Base-by-base conservation (phyloP, 1,140 invertebrate genomes). In the Oryzaephilus surinamensis region DNA sequence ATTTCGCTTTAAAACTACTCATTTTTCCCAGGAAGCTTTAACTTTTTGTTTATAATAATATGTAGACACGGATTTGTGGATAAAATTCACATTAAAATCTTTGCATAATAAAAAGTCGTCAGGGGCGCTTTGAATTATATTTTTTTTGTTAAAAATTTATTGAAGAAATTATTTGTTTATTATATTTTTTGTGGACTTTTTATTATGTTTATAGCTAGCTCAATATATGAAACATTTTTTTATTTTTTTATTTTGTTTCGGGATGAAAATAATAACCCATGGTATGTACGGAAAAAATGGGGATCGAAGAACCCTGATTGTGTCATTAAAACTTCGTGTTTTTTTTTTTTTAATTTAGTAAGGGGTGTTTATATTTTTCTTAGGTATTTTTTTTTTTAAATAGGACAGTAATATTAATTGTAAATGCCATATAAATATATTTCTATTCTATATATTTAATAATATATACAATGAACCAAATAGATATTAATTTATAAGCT, bases 241-340 rank as follows among this genome's bases (percentile, higher is more conserved):
- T 17, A 33, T 19, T 33, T 17, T 8, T 19, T 38, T 11, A 16
- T 30, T 8, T 4, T 7, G 10, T 21, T 10, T 30, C 30, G 6
- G 13, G 32, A 33, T 21, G 32, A 40, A 13, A n/a, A n/a, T n/a
- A n/a, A n/a, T n/a, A n/a, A n/a, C n/a, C n/a, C n/a, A n/a, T n/a
- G n/a, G n/a, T n/a, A n/a, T n/a, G n/a, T n/a, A n/a, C n/a, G n/a
- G n/a, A n/a, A n/a, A n/a, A n/a, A n/a, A n/a, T n/a, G n/a, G n/a
- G n/a, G n/a, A n/a, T n/a, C n/a, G n/a, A n/a, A 32, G 38, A 32
- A 40, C 38, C 38, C 38, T 40, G 38, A 40, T 33, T 40, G 38
- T 40, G 30, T 40, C 38, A 32, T 19, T n/a, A n/a, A n/a, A n/a
- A n/a, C n/a, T n/a, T 8, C 33, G n/a, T 16, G 3, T 33, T 36